Conservation (phyloP, 2,888 invertebrate genomes). For the Oasisia sp. region DNA sequence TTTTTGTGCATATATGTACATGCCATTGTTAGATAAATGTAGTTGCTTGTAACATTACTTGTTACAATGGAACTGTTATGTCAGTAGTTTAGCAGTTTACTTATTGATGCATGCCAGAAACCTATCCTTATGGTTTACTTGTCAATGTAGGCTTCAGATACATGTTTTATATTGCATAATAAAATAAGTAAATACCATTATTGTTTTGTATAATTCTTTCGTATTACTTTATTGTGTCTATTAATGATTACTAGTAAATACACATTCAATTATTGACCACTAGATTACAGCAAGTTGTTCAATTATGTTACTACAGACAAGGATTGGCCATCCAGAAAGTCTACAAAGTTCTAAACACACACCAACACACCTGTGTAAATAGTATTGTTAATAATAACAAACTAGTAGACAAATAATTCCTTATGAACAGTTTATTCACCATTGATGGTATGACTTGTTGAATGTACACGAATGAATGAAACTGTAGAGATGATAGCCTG, state of each 20-base stretch:
- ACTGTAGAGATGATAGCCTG: not conserved
- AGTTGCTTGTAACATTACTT: not conserved
- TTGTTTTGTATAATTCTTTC: no score
- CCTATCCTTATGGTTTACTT: not conserved
- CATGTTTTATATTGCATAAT: no score
- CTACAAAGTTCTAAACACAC: no score
- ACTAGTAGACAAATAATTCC: not conserved
- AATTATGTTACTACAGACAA: no score
- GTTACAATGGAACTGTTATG: not conserved
- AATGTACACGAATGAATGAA: constrained; percentile 10
- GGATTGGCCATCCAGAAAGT: no score
- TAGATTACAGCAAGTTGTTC: no score
- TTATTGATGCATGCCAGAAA: not conserved
- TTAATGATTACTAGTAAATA: no score
- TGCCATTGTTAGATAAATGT: not conserved
- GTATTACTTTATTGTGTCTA: no score
- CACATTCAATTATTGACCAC: no score
- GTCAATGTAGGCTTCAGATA: not conserved
- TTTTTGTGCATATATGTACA: not conserved
- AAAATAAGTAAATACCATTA: no score
- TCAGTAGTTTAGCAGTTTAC: not conserved
- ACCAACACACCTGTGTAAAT: not conserved
- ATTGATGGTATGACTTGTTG: not conserved
- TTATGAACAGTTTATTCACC: not conserved
- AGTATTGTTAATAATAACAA: not conserved